A percentile compares a stretch with the other conserved stretches of the same genome.
These are phyloP conservation scores for Seira musarum DNA, from an alignment of 2,888 invertebrate genomes.

Conservation along the genomic window DNA sequence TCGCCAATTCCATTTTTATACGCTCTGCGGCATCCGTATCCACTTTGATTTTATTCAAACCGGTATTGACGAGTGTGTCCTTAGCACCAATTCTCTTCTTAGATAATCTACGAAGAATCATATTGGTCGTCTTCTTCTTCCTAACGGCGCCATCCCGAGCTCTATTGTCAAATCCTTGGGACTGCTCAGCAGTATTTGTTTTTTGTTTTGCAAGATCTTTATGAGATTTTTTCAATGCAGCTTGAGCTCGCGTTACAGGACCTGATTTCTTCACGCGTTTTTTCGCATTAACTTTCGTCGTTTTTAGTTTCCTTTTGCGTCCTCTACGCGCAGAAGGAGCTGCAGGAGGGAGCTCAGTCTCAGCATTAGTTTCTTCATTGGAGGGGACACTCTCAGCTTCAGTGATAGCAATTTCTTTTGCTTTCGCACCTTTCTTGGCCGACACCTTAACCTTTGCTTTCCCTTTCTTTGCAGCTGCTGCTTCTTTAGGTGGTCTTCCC, in stretches of 20 bases:
- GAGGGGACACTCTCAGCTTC: conserved; percentile 9
- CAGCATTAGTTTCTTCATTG: neutral
- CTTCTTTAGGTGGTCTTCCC: conserved; percentile 39
- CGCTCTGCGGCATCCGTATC: conserved; percentile 36
- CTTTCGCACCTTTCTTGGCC: conserved; percentile 18
- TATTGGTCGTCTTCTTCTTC: conserved; percentile 16
- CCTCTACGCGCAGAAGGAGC: conserved; percentile 11
- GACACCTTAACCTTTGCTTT: no score
- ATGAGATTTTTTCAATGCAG: conserved; percentile 45
- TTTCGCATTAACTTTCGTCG: conserved; percentile 21
- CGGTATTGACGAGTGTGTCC: conserved; percentile 46
- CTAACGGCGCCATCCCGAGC: neutral
- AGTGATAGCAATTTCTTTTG: no score
- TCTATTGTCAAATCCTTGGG: neutral
- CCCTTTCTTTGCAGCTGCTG: conserved; percentile 22
- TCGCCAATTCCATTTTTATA: conserved; percentile 33
- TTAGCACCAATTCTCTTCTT: neutral
- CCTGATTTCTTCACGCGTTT: conserved; percentile 54
- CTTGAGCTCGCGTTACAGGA: conserved; percentile 56
- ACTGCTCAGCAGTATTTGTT: neutral
- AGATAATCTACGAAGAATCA: conserved; percentile 22
- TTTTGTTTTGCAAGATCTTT: conserved; percentile 14
- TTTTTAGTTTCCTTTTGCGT: conserved; percentile 45
- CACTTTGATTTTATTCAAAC: conserved; percentile 53
- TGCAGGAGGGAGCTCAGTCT: neutral